Evolutionary conservation across 35 echinoderm and acorn worm genomes (phyloP), one percentile per base, ranked within the genome.

Genomic region (Amphiura filiformis): DNA sequence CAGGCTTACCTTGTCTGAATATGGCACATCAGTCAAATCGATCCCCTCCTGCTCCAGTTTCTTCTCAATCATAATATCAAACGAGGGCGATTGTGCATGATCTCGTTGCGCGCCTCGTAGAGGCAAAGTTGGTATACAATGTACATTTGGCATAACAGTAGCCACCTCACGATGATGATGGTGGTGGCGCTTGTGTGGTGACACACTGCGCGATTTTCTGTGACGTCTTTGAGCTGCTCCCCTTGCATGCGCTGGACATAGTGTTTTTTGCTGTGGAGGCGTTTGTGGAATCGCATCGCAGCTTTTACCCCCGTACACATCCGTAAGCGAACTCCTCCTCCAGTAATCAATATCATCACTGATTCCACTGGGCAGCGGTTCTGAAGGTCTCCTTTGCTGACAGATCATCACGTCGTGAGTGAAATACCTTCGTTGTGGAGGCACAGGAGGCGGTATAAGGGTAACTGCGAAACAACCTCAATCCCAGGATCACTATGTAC

Each of bases 1-100:
- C n/a, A n/a, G n/a, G n/a, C n/a, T 87, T 93, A 99, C 93, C 93
- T 91, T 94, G 41, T 99, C 93, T 70, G 96, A 95, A 76, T 99
- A 99, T 42, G 96, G 96, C 47, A 92, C 93, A 40, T 93, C 86
- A 39, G 79, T 86, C 22, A 99, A 78, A 64, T 99, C 90, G 33
- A 99, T 92, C 38, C 90, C 87, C 41, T 99, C 96, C 34, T 92
- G 87, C 57, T 80, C 77, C 13, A 92, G 78, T 34, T 92, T 92
- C 52, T 92, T 82, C 38, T 97, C 95, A 1, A 99, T 80, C 14
- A 94, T 42, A 39, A 75, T 85, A 35, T 94, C 93, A 70, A 94
- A 79, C 4, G 93, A 86, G 7, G 86, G 78, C 0, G 82, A 39
- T 75, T 87, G 57, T 35, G 82, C 86, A 57, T 88, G 64, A 64